Conservation (phyloP, 2,113 vertebrate species). For the Neogobius melanostomus region DNA sequence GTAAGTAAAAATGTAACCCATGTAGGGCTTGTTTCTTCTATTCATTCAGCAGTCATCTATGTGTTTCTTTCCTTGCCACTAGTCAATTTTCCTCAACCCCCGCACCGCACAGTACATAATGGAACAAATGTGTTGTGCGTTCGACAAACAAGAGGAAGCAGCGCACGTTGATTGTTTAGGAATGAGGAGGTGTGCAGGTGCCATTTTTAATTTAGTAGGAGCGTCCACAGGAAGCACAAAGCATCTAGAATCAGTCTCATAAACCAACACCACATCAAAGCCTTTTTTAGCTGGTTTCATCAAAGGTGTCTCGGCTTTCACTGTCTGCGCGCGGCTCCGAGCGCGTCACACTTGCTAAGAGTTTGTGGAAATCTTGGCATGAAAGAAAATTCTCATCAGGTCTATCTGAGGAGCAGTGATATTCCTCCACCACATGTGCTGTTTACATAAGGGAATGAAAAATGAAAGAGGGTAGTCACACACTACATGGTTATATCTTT, state of each 20-base stretch:
- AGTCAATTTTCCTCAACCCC: slow-evolving; percentile 24
- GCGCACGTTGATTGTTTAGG: slow-evolving; percentile 67
- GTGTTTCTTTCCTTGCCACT: slow-evolving; percentile 10
- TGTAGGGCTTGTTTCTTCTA: not conserved
- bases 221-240: slow-evolving; percentile 61
- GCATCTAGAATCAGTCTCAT: slow-evolving; percentile 71
- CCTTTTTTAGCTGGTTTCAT: slow-evolving; percentile 64
- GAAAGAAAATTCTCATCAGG: slow-evolving; percentile 60
- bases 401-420: slow-evolving; percentile 56
- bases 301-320: slow-evolving; percentile 58
- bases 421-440: slow-evolving; percentile 50
- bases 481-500: slow-evolving; percentile 28
- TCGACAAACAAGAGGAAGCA: slow-evolving; percentile 65
- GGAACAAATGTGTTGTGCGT: slow-evolving; percentile 59
- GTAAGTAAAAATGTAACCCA: not conserved
- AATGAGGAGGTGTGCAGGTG: slow-evolving; percentile 65
- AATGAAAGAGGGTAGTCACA: slow-evolving; percentile 64
- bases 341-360: slow-evolving; percentile 56
- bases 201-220: slow-evolving; percentile 72
- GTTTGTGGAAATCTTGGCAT: slow-evolving; percentile 69
- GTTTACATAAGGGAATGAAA: slow-evolving; percentile 68
- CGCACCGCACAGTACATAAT: slow-evolving; percentile 51
- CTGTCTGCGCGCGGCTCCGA: slow-evolving; percentile 45
- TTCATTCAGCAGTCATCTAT: slow-evolving; percentile 16
- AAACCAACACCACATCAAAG: slow-evolving; percentile 73